phyloP scores from a whole-genome alignment of 2,113 vertebrate species.

The Oxyura jamaicensis region DNA sequence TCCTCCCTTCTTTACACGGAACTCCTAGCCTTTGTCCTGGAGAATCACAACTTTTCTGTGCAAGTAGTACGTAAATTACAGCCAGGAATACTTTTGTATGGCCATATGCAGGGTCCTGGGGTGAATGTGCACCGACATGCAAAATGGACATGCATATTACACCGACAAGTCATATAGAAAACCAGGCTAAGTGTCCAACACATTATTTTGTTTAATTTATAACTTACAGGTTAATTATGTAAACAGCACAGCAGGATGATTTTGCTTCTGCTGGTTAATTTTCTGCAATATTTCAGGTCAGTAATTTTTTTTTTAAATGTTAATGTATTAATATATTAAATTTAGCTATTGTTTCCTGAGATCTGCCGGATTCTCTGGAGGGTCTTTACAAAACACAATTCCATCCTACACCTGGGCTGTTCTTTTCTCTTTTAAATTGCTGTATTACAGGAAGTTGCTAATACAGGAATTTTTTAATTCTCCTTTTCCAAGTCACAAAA shows the following conservation, averaged over 20 bases:
- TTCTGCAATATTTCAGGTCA: constrained; percentile 5
- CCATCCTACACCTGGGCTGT: neutral
- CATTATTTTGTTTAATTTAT: constrained; percentile 40
- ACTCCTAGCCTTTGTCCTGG: neutral
- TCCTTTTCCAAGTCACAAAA: neutral
- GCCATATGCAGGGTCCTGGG: neutral
- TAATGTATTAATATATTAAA: neutral
- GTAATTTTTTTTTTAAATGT: neutral
- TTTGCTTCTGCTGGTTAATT: constrained; percentile 12
- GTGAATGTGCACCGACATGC: neutral
- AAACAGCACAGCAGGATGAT: neutral
- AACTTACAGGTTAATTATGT: constrained; percentile 7
- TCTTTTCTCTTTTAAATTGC: neutral
- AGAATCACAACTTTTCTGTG: neutral
- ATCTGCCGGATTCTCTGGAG: neutral
- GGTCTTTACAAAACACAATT: neutral
- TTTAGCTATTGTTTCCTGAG: neutral
- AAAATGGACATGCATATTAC: neutral
- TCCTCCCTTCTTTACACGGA: neutral
- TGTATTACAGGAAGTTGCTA: neutral
- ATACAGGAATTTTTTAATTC: neutral
- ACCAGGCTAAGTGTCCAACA: neutral
- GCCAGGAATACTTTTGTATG: neutral
- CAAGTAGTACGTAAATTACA: neutral
- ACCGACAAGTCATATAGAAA: neutral